A percentile compares a stretch with the other conserved stretches of the same genome.
Conservation (phyloP, 2,113 vertebrate species). For the Shinisaurus crocodilurus region DNA sequence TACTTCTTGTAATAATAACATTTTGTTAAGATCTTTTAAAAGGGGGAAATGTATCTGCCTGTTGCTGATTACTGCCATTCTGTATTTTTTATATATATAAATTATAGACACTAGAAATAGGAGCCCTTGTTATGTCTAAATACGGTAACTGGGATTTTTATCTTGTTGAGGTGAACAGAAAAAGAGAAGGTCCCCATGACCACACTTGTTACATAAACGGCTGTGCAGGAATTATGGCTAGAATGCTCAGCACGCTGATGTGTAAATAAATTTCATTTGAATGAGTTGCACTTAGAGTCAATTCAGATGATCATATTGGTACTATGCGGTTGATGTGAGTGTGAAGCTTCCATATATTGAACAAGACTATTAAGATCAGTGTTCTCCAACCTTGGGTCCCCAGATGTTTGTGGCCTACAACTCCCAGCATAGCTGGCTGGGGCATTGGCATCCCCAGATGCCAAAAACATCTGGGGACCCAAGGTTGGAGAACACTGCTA, state of each 20-base stretch:
- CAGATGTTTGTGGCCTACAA: too few species aligned
- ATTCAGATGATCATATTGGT: not conserved
- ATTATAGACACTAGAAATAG: not conserved
- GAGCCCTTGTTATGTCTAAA: not conserved
- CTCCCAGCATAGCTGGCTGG: too few species aligned
- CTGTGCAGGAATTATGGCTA: not conserved
- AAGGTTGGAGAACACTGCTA: too few species aligned
- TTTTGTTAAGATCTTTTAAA: not conserved
- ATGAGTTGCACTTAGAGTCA: not conserved
- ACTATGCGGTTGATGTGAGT: not conserved
- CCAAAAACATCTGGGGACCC: too few species aligned
- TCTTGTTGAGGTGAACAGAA: not conserved
- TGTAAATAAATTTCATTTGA: not conserved
- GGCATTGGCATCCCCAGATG: too few species aligned
- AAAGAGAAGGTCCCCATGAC: not conserved
- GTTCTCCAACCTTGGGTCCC: too few species aligned
- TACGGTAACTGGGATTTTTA: constrained; percentile 2
- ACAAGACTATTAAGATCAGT: not conserved
- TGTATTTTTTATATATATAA: constrained; percentile 36
- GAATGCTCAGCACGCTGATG: not conserved
- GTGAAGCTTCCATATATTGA: not conserved
- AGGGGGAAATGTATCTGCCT: not conserved
- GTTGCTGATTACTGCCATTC: not conserved
- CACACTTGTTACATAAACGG: not conserved
- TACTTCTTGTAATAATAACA: not conserved